Conservation (phyloP, 2,888 invertebrate species). For the Ornithoptera priamus region DNA sequence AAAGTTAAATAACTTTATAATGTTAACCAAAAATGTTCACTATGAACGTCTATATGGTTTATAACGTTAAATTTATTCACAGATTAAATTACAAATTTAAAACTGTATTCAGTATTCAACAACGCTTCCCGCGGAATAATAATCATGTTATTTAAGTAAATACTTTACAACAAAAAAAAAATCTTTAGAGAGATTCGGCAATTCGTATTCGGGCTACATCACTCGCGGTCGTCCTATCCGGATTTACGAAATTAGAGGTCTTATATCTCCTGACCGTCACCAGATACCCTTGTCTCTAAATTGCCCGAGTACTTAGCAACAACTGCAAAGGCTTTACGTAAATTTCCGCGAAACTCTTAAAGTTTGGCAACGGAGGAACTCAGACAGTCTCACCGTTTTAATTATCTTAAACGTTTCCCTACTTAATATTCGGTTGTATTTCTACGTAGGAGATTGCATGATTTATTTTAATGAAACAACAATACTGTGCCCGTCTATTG, state of each 20-base stretch:
- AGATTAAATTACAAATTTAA: not conserved
- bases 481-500: not conserved
- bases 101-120: not conserved
- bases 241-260: slow-evolving; percentile 28
- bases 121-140: slow-evolving; percentile 6
- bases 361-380: slow-evolving; percentile 33
- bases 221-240: slow-evolving; percentile 12
- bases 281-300: slow-evolving; percentile 23
- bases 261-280: slow-evolving; percentile 29
- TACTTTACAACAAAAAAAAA: not conserved
- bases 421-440: slow-evolving; percentile 30
- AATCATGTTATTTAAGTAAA: slow-evolving; percentile 12
- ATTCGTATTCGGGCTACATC: slow-evolving; percentile 20
- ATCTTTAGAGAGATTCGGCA: slow-evolving; percentile 5
- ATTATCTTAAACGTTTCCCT: slow-evolving; percentile 35
- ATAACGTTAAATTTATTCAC: not conserved
- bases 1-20: not conserved
- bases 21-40: not conserved
- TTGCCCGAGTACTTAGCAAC: slow-evolving; percentile 31
- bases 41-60: not conserved
- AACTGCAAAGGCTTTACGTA: slow-evolving; percentile 30
- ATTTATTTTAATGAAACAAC: slow-evolving; percentile 20
- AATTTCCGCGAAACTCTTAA: slow-evolving; percentile 27
- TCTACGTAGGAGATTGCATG: slow-evolving; percentile 6
- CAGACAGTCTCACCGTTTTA: slow-evolving; percentile 35